Percentiles rank a stretch among this genome's conserved stretches.
These are phyloP conservation scores for Actinostola sp. DNA, from an alignment of 92 coral and sea anemone species.

Conservation along the genomic window DNA sequence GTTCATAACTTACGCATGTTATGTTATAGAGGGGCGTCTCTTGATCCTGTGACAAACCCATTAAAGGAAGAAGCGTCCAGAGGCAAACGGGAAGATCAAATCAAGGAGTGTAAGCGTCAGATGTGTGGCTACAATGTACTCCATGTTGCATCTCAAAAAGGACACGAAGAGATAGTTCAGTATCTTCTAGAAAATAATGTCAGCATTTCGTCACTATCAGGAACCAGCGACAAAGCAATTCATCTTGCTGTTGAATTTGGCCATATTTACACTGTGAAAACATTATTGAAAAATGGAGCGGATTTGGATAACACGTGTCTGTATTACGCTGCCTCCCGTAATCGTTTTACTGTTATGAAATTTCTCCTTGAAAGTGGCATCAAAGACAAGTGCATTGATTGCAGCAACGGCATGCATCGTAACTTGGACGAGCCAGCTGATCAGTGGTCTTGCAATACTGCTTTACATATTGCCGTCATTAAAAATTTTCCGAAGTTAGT, in stretches of 20 bases:
- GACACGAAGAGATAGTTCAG: slow-evolving; percentile 45
- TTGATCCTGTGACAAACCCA: slow-evolving; percentile 33
- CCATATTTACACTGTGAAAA: slow-evolving; percentile 47
- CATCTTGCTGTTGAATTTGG: slow-evolving; percentile 74
- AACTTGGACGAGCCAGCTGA: slow-evolving; percentile 30
- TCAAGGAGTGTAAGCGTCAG: slow-evolving; percentile 29
- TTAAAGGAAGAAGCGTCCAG: neutral
- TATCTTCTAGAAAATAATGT: slow-evolving; percentile 37
- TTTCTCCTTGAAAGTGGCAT: slow-evolving; percentile 59
- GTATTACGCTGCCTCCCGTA: slow-evolving; percentile 66
- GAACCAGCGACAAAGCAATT: slow-evolving; percentile 39
- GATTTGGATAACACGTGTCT: slow-evolving; percentile 43
- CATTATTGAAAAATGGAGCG: slow-evolving; percentile 43
- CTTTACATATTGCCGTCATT: slow-evolving; percentile 70
- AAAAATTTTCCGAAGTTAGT: slow-evolving; percentile 28
- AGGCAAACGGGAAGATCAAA: slow-evolving; percentile 12
- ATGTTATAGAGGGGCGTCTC: slow-evolving; percentile 29
- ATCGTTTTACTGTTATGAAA: slow-evolving; percentile 40
- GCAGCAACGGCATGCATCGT: slow-evolving; percentile 29
- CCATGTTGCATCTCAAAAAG: slow-evolving; percentile 67
- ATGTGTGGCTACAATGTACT: slow-evolving; percentile 62
- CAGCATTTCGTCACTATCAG: slow-evolving; percentile 17
- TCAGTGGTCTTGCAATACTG: slow-evolving; percentile 64
- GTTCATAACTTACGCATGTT: slow-evolving; percentile 47
- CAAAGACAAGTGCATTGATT: slow-evolving; percentile 51